phyloP scores from a whole-genome alignment of 2,888 invertebrate species.

The Callinectes sapidus region DNA sequence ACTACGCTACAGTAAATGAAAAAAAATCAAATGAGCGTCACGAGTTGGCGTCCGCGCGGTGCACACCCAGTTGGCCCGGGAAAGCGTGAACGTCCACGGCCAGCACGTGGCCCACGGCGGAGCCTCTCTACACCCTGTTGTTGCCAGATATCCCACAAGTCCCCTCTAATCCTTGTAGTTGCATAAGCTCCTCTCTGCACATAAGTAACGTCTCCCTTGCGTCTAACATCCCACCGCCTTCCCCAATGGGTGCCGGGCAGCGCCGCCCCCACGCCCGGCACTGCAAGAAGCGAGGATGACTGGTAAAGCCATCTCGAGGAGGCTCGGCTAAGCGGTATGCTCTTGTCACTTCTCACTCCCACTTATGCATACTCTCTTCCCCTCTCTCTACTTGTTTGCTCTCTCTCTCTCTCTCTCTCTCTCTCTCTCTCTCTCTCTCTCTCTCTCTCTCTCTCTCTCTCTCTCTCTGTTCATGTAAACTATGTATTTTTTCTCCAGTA shows the following conservation, averaged over 20 bases:
- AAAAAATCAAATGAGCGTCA: background rate
- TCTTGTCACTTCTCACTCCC: constrained; percentile 17
- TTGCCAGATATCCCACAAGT: background rate
- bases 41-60: background rate
- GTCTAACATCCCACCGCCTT: background rate
- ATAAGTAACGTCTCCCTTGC: background rate
- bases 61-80: background rate
- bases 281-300: background rate
- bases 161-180: background rate
- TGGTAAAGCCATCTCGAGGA: constrained; percentile 5
- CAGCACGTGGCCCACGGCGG: background rate
- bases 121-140: background rate
- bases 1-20: background rate
- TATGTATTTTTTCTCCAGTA: background rate
- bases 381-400: background rate
- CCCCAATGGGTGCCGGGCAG: background rate
- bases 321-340: constrained; percentile 14
- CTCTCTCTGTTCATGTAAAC: background rate
- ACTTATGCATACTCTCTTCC: background rate
- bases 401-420: constrained; percentile 14
- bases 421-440: constrained; percentile 37
- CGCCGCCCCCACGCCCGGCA: background rate
- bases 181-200: background rate
- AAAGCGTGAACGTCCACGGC: background rate
- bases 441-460: constrained; percentile 34